Evolutionary conservation across 2,797 vertebrate genomes (phyloP).

Genomic region (Zalophus californianus): DNA sequence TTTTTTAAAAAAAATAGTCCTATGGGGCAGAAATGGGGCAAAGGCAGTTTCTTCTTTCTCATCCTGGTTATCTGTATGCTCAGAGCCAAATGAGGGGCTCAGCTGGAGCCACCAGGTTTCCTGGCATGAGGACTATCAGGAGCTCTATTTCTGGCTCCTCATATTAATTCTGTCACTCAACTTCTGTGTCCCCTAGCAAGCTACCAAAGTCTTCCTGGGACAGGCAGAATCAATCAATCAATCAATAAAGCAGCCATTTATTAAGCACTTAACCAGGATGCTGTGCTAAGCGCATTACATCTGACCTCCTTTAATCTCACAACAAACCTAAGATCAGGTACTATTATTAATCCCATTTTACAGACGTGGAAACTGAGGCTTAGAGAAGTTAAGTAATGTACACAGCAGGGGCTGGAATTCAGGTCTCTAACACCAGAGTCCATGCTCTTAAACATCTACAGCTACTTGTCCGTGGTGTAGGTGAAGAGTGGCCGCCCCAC

Average conservation of each 20-base stretch:
- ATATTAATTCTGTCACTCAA: neutral
- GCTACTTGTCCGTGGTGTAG: neutral
- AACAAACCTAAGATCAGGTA: neutral
- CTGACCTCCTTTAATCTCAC: neutral
- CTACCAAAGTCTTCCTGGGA: neutral
- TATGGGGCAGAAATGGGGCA: neutral
- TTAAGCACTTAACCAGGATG: neutral
- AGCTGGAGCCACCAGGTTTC: neutral
- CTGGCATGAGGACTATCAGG: rapidly evolving
- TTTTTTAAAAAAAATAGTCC: neutral
- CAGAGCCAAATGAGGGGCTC: neutral
- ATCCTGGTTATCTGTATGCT: neutral
- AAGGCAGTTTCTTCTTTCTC: neutral
- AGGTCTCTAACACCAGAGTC: neutral
- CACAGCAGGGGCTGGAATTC: neutral
- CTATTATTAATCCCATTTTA: neutral
- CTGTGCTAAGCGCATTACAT: neutral
- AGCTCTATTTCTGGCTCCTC: neutral
- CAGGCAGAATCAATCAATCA: neutral
- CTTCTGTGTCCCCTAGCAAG: neutral
- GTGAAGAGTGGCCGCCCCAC: neutral
- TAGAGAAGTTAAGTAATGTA: neutral
- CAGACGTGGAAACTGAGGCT: neutral
- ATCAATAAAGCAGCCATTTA: neutral
- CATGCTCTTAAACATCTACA: neutral